Evolutionary conservation across 2,113 vertebrate species (phyloP).

Genomic region (Brienomyrus longianalis): DNA sequence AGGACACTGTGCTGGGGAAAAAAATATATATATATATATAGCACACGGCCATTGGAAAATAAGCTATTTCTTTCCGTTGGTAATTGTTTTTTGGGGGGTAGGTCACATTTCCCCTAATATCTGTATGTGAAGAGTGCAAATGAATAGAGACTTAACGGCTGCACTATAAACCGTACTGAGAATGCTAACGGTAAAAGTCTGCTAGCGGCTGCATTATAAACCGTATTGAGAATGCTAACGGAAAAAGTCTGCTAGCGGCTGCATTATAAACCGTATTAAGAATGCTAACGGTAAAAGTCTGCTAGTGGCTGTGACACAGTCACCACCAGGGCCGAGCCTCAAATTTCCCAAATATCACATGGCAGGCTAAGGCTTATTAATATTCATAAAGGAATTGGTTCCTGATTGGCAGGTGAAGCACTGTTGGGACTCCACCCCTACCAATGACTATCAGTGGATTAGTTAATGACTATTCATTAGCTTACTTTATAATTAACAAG

Average conservation of each 20-base stretch:
- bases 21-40: conserved; percentile 27
- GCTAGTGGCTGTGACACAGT: conserved; percentile 58
- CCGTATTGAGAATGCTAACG: conserved; percentile 44
- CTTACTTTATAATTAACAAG: background rate
- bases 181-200: conserved; percentile 48
- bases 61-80: conserved; percentile 25
- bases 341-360: background rate
- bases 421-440: background rate
- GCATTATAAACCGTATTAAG: conserved; percentile 49
- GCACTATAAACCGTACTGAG: conserved; percentile 49
- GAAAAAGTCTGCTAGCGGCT: conserved; percentile 50
- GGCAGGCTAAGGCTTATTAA: background rate
- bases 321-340: conserved; percentile 23
- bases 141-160: conserved; percentile 40
- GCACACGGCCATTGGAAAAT: conserved; percentile 40
- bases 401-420: background rate
- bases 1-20: conserved; percentile 52
- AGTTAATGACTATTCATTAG: background rate
- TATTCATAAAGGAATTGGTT: background rate
- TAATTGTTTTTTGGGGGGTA: conserved; percentile 45
- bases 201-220: conserved; percentile 55
- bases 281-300: conserved; percentile 48
- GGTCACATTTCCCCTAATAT: conserved; percentile 36
- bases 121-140: conserved; percentile 37
- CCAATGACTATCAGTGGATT: background rate